Percentiles rank a stretch among this genome's conserved stretches.
Conservation (phyloP, 2,888 invertebrate genomes). For the Cenopis cana region DNA sequence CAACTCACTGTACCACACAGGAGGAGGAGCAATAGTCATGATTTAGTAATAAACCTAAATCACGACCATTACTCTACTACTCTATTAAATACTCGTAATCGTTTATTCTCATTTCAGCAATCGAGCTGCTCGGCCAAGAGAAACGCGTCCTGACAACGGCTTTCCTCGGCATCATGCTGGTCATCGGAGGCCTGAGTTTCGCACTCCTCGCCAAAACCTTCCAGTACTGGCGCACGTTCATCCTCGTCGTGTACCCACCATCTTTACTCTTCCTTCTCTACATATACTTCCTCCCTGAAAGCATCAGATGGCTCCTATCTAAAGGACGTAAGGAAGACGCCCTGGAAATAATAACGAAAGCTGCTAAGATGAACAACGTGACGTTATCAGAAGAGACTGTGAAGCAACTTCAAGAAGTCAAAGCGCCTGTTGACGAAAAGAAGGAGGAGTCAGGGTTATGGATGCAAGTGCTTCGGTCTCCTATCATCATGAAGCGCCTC, state of each 20-base stretch:
- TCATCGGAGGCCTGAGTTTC: slow-evolving; percentile 89
- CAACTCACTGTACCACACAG: too few relatives aligned
- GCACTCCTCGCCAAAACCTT: slow-evolving; percentile 89
- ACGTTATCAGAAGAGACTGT: slow-evolving; percentile 74
- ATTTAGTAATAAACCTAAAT: background rate
- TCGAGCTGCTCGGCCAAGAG: slow-evolving; percentile 76
- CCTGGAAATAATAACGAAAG: slow-evolving; percentile 85
- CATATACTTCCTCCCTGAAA: slow-evolving; percentile 90
- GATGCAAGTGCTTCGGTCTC: slow-evolving; percentile 71
- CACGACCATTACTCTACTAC: too few relatives aligned
- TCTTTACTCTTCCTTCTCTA: slow-evolving; percentile 88
- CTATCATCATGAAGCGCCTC: slow-evolving; percentile 73
- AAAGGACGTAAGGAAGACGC: slow-evolving; percentile 88
- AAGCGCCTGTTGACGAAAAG: slow-evolving; percentile 60
- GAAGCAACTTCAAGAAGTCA: slow-evolving; percentile 75
- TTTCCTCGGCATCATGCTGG: slow-evolving; percentile 80
- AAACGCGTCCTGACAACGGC: slow-evolving; percentile 76
- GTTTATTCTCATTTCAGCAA: slow-evolving; percentile 62
- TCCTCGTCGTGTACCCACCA: slow-evolving; percentile 89
- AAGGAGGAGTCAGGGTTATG: slow-evolving; percentile 63
- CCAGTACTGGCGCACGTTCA: slow-evolving; percentile 89
- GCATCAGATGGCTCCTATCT: slow-evolving; percentile 91
- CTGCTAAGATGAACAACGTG: slow-evolving; percentile 87
- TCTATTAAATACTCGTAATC: too few relatives aligned
- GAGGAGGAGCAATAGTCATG: background rate